Base-by-base conservation (phyloP, 2,888 invertebrate species). In the Platycnemis pennipes region DNA sequence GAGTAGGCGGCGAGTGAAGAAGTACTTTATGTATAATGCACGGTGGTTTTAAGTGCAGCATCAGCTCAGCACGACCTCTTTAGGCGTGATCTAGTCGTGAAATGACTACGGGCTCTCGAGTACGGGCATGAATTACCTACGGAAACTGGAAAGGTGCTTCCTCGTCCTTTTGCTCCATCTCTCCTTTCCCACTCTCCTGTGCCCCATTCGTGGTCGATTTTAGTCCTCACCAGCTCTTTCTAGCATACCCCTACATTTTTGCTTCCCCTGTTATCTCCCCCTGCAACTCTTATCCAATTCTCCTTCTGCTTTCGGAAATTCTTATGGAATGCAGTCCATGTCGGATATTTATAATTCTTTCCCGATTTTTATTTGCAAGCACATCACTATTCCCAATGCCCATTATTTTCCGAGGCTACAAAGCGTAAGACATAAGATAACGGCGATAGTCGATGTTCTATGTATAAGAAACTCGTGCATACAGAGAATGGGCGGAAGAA, bases 31-130 rank as follows among this genome's bases (percentile, higher is more conserved):
- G 77, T 26, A 77, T 77, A 31, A 77, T 77, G 77, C 31, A 77
- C 77, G 77, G 37, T 77, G 77, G 31, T 77, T 77, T 77, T 77
- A 77, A 77, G 77, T 77, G 77, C 77, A 77, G 77, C 16, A 77
- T 77, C 77, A 77, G 26, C 13, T 22, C 77, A 77, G 77, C 77
- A 37, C 77, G 37, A 77, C 77, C 77, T 77, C 77, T 16, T 77
- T 77, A 37, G 37, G 77, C 31, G 77, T 37, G 77, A 77, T 77
- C 31, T 37, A 37, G 77, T 77, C 77, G 37, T 37, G 77, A 77
- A 77, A 77, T 77, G 37, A 13, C 77, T 77, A 37, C 31, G 77
- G 37, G 77, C 77, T 16, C 37, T 77, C 31, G 77, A 31, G 31
- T 37, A 63, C 11, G 13, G 37, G 77, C 37, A 31, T 37, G 77